phyloP scores from a whole-genome alignment of 2,113 vertebrate species.

The Danio rerio region DNA sequence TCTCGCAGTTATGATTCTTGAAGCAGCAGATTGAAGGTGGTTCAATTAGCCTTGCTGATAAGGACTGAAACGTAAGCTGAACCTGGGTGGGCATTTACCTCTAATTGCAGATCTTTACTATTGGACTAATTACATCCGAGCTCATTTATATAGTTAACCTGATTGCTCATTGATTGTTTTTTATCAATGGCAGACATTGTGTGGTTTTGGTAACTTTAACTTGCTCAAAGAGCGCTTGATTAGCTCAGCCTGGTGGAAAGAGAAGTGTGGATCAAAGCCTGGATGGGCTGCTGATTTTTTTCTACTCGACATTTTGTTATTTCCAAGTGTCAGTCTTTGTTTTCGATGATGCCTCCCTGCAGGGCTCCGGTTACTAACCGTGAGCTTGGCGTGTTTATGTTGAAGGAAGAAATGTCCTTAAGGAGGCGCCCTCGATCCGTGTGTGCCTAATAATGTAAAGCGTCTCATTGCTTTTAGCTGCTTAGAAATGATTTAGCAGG shows the following conservation, averaged over 20 bases:
- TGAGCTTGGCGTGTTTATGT: not conserved
- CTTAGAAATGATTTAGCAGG: constrained; percentile 60
- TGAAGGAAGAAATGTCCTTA: constrained; percentile 50
- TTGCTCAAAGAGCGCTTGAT: constrained; percentile 59
- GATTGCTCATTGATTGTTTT: constrained; percentile 67
- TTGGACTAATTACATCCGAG: constrained; percentile 64
- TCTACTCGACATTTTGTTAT: constrained; percentile 38
- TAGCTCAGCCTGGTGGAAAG: constrained; percentile 57
- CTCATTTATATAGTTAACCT: constrained; percentile 65
- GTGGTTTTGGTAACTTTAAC: constrained; percentile 56
- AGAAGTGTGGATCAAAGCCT: constrained; percentile 61
- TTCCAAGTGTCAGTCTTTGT: constrained; percentile 38
- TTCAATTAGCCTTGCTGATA: constrained; percentile 57
- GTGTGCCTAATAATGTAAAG: constrained; percentile 31
- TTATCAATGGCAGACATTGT: constrained; percentile 35
- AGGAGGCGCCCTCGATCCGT: constrained; percentile 63
- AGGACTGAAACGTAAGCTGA: constrained; percentile 64
- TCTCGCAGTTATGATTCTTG: not conserved
- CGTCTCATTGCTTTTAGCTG: constrained; percentile 27
- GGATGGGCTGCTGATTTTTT: constrained; percentile 26
- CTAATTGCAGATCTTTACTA: constrained; percentile 65
- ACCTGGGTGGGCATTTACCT: constrained; percentile 64
- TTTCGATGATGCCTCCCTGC: constrained; percentile 26
- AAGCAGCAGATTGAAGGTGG: constrained; percentile 1
- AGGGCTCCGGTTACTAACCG: not conserved